Evolutionary conservation across 2,888 invertebrate species (phyloP).

Genomic region (Zonitis immaculata): DNA sequence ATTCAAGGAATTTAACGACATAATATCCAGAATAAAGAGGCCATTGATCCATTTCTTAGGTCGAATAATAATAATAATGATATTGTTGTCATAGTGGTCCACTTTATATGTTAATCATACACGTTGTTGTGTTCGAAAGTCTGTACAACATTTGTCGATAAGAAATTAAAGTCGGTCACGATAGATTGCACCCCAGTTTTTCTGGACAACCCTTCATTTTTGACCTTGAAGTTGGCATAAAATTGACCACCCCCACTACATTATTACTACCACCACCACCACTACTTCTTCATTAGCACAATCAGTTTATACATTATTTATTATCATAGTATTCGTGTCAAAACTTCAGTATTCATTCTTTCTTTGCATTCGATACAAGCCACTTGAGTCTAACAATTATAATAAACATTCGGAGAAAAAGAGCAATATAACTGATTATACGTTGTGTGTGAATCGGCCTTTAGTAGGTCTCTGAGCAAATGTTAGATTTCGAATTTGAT

Average conservation of each 20-base stretch:
- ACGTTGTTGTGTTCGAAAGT: slow-evolving; percentile 5
- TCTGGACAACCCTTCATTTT: slow-evolving; percentile 31
- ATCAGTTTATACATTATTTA: slow-evolving; percentile 38
- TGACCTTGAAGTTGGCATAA: slow-evolving; percentile 35
- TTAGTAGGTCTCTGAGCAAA: slow-evolving; percentile 18
- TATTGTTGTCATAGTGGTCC: slow-evolving; percentile 4
- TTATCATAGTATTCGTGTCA: slow-evolving; percentile 32
- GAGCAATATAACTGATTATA: too few relatives aligned
- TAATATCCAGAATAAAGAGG: background rate
- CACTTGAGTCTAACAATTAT: background rate
- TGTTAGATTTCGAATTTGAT: slow-evolving; percentile 50
- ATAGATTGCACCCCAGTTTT: slow-evolving; percentile 18
- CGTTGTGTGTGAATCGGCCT: background rate
- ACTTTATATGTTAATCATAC: slow-evolving; percentile 11
- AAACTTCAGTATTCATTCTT: slow-evolving; percentile 18
- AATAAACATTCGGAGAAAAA: too few relatives aligned
- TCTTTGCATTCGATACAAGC: slow-evolving; percentile 8
- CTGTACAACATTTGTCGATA: slow-evolving; percentile 20
- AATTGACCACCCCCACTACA: background rate
- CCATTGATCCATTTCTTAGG: background rate
- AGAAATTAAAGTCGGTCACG: slow-evolving; percentile 29
- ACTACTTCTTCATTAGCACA: slow-evolving; percentile 38
- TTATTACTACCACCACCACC: slow-evolving; percentile 19
- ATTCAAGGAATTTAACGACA: background rate
- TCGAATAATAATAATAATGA: background rate